Conservation (phyloP, 1,140 invertebrate species). For the Euschistus heros region DNA sequence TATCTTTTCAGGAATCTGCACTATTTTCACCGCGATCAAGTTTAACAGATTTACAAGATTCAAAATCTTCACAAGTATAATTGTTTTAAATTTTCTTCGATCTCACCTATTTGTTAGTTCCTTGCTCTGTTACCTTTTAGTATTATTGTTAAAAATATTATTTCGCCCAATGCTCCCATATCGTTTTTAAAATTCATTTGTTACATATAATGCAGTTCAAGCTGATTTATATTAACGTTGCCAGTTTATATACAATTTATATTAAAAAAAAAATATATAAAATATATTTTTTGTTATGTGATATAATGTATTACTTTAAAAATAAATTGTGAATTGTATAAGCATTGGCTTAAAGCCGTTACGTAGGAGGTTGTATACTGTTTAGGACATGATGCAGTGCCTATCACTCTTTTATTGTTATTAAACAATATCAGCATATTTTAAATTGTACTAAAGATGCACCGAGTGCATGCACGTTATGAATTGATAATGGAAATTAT, state of each 20-base stretch:
- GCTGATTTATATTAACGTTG: neutral
- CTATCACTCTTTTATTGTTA: slow-evolving; percentile 18
- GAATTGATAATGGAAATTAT: slow-evolving; percentile 23
- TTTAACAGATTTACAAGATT: slow-evolving; percentile 25
- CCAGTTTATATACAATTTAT: neutral
- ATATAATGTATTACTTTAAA: slow-evolving; percentile 12
- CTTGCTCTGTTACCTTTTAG: slow-evolving; percentile 21
- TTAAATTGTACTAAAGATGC: slow-evolving; percentile 20
- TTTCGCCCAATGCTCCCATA: neutral
- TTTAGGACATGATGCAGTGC: slow-evolving; percentile 22
- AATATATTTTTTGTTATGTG: slow-evolving; percentile 20
- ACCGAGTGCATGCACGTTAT: slow-evolving; percentile 26
- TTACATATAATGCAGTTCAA: neutral
- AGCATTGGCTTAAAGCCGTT: slow-evolving; percentile 16
- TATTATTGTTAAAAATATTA: neutral
- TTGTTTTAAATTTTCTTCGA: slow-evolving; percentile 17
- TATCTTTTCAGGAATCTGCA: slow-evolving; percentile 25
- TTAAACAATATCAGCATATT: slow-evolving; percentile 19
- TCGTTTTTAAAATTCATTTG: neutral
- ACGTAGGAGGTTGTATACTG: slow-evolving; percentile 18
- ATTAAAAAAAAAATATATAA: too few relatives aligned
- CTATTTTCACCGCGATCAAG: slow-evolving; percentile 23
- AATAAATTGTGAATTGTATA: slow-evolving; percentile 7
- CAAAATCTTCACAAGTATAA: slow-evolving; percentile 30
- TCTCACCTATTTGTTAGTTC: slow-evolving; percentile 25